Conservation (phyloP, 2,797 vertebrate genomes). For the Leptodactylus fallax region DNA sequence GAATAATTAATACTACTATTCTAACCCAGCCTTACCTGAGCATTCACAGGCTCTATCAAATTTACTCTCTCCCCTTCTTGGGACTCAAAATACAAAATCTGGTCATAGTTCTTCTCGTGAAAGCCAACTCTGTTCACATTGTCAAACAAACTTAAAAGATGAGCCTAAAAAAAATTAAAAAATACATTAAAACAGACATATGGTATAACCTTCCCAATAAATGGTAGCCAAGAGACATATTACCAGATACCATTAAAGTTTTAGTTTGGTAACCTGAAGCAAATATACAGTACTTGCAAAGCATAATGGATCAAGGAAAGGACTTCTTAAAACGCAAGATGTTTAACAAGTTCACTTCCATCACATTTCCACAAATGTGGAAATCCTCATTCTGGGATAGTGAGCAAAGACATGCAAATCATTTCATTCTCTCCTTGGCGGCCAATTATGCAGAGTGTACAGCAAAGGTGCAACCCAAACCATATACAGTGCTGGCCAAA, state of each 20-base stretch:
- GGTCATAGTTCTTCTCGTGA: conserved; percentile 82
- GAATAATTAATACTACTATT: background rate
- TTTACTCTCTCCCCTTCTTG: conserved; percentile 85
- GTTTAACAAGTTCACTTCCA: background rate
- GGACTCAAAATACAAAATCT: conserved; percentile 84
- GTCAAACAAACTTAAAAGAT: conserved; percentile 86
- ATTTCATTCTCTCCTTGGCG: no score
- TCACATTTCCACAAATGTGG: background rate
- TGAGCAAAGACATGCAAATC: no score
- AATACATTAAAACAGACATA: background rate
- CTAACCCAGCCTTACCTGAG: conserved; percentile 76
- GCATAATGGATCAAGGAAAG: no score
- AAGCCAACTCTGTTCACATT: conserved; percentile 84
- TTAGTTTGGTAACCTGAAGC: background rate
- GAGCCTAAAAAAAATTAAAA: conserved; percentile 71
- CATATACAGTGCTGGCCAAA: no score
- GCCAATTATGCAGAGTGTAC: no score
- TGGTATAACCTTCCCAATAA: no score
- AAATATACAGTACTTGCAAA: no score
- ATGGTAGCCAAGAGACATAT: no score
- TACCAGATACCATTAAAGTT: background rate
- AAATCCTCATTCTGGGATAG: no score
- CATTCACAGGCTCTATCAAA: conserved; percentile 77
- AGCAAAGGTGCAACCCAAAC: no score
- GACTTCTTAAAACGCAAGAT: background rate